Base-by-base conservation (phyloP, 2,888 invertebrate species). In the Oligia strigilis region DNA sequence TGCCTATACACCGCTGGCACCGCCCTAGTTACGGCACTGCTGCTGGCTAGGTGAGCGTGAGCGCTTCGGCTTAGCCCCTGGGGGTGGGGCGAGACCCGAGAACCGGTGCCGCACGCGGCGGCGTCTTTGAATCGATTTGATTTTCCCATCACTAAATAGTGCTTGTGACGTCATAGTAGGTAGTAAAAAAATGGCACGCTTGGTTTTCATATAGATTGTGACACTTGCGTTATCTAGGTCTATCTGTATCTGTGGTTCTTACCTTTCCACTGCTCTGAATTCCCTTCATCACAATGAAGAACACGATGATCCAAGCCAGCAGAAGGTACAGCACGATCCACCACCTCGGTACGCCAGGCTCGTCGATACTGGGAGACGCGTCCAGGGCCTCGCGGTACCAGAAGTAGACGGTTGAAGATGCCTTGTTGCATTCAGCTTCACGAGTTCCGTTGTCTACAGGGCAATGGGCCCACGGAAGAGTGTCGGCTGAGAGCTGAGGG, bases 181-280 rank as follows among this genome's bases (percentile, higher is more conserved):
- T 49, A 49, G 49, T 49, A 4, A 4, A 49, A 49, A 46, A 49
- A 49, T 49, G 49, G 49, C 14, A 49, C 13, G 49, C 49, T 49
- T 49, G 49, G 13, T 49, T 49, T 49, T 49, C 49, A 49, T 14
- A 49, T 14, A 49, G 49, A 14, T 49, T 4, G 49, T 49, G 13
- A 49, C 14, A 49, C 13, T 4, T 49, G 49, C 49, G 13, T 14
- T 46, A 46, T 46, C 3, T 46, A 46, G 11, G 11, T 46, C 46
- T 49, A 49, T 49, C 13, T 49, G 14, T 14, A 14, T 49, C 49
- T 49, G 49, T 49, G 23, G 29, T 8, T 46, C 90, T 89, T 93
- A 99, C 99, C 98, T 99, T 99, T 91, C 99, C 99, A 86, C 99
- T 99, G 91, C 99, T 99, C 96, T 99, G 99, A 86, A 99, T 99